These are phyloP conservation scores for Sebastes miniatus DNA, from an alignment of 2,797 vertebrate species.

Conservation along the genomic window DNA sequence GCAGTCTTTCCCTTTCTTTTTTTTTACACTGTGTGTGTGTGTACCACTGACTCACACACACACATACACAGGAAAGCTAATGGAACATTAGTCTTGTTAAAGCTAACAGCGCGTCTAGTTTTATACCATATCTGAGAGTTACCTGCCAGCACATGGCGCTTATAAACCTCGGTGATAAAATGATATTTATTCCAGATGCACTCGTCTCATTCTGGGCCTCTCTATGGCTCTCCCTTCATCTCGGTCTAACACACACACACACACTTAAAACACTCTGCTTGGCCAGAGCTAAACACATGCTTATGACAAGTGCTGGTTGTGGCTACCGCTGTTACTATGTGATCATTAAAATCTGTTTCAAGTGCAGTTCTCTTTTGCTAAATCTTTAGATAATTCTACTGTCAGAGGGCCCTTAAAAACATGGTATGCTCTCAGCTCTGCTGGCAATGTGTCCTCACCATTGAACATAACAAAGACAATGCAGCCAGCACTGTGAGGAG, in stretches of 20 bases:
- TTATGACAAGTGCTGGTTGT: conserved; percentile 59
- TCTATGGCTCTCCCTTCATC: conserved; percentile 36
- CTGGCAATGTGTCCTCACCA: conserved; percentile 45
- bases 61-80: conserved; percentile 39
- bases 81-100: conserved; percentile 69
- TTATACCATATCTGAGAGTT: conserved; percentile 70
- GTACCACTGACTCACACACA: background rate
- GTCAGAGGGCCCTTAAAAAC: conserved; percentile 53
- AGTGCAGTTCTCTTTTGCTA: conserved; percentile 49
- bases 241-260: conserved; percentile 29
- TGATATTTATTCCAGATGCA: conserved; percentile 76
- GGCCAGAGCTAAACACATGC: conserved; percentile 55
- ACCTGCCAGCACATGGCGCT: conserved; percentile 66
- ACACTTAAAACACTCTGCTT: conserved; percentile 24
- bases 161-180: conserved; percentile 73
- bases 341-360: conserved; percentile 58
- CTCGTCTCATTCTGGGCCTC: conserved; percentile 53
- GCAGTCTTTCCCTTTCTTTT: conserved; percentile 28
- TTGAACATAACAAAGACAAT: conserved; percentile 39
- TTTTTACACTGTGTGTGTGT: conserved; percentile 1
- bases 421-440: conserved; percentile 43
- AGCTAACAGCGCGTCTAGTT: conserved; percentile 69
- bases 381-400: conserved; percentile 56
- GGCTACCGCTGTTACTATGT: conserved; percentile 50
- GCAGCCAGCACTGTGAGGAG: conserved; percentile 23